These are phyloP conservation scores for Terebella lapidaria DNA, from an alignment of 2,888 invertebrate genomes.

Conservation along the genomic window DNA sequence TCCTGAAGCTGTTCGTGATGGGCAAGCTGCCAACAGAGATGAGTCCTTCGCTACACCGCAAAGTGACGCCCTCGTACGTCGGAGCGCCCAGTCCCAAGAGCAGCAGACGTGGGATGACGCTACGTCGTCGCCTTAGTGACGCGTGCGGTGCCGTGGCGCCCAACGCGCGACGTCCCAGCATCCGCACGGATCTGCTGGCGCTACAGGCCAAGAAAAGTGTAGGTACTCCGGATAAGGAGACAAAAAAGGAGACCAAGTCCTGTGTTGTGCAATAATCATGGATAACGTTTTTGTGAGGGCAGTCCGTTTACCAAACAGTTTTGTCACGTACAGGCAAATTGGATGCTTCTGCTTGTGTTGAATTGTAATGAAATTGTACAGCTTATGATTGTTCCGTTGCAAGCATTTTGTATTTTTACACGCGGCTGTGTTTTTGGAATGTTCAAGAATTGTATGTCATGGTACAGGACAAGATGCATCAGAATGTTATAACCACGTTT, in stretches of 20 bases:
- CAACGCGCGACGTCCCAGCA: conserved; percentile 79
- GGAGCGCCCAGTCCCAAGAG: conserved; percentile 22
- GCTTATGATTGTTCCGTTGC: no score
- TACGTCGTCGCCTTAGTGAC: conserved; percentile 75
- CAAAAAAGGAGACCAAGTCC: neutral
- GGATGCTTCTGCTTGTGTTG: no score
- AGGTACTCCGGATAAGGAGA: neutral
- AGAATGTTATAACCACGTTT: no score
- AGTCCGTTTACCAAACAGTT: no score
- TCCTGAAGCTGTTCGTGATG: conserved; percentile 76
- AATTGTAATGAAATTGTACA: no score
- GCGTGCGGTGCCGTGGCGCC: conserved; percentile 86
- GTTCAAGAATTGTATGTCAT: no score
- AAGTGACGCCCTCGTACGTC: conserved; percentile 60
- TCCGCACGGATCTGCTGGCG: conserved; percentile 81
- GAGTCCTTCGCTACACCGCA: conserved; percentile 76
- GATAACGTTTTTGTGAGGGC: no score
- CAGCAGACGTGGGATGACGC: conserved; percentile 59
- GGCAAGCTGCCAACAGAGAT: conserved; percentile 81
- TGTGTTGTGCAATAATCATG: conserved; percentile 1
- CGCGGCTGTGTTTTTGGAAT: no score
- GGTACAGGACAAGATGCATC: no score
- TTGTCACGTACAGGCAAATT: no score
- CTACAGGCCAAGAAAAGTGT: conserved; percentile 60
- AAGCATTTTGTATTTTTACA: no score